Conservation (phyloP, 2,113 vertebrate genomes). For the Fulica atra region DNA sequence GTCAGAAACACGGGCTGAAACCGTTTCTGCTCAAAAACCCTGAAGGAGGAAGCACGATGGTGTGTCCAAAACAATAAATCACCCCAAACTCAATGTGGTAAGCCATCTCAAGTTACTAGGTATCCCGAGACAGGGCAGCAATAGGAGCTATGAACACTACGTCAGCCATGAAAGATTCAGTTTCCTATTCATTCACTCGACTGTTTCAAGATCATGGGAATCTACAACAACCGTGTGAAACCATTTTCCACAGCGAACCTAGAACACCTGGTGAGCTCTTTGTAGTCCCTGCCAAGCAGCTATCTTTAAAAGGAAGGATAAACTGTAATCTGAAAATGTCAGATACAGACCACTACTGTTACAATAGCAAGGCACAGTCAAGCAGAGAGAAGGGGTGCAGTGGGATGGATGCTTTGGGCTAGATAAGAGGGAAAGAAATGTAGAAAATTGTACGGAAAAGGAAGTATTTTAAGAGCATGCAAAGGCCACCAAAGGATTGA, state of each 20-base stretch:
- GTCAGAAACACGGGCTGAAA: neutral
- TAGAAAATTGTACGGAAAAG: neutral
- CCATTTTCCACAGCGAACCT: constrained; percentile 51
- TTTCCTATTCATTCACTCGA: constrained; percentile 26
- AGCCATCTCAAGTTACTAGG: neutral
- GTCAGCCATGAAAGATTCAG: constrained; percentile 8
- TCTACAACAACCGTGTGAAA: constrained; percentile 52
- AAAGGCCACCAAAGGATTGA: constrained; percentile 8
- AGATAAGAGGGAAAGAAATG: constrained; percentile 29
- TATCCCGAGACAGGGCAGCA: neutral
- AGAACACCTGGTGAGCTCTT: constrained; percentile 54
- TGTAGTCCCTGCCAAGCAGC: constrained; percentile 56
- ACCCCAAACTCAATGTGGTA: neutral
- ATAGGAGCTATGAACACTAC: neutral
- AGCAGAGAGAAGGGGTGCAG: constrained; percentile 22
- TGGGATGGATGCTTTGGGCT: neutral
- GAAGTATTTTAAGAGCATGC: constrained; percentile 16
- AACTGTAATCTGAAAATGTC: constrained; percentile 46
- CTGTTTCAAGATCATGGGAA: constrained; percentile 42
- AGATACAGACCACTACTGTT: constrained; percentile 28
- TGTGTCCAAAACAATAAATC: neutral
- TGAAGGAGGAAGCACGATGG: neutral
- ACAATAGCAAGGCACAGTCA: constrained; percentile 43
- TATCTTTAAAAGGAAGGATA: constrained; percentile 49
- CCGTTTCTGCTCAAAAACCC: neutral